Evolutionary conservation across 2,888 invertebrate species (phyloP).

Genomic region (Torymus tubicola): DNA sequence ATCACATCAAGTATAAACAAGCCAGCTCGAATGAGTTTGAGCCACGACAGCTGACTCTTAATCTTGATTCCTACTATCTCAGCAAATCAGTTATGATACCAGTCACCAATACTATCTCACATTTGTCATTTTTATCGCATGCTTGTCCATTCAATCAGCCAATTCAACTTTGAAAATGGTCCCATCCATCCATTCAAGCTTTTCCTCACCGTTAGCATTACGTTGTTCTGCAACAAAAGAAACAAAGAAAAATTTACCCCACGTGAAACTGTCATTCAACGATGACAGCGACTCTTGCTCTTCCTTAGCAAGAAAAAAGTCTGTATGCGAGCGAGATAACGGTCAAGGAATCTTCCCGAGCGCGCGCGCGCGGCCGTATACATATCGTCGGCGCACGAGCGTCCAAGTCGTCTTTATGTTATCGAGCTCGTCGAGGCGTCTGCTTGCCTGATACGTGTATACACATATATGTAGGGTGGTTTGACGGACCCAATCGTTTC

Average conservation of each 20-base stretch:
- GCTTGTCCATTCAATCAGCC: not conserved
- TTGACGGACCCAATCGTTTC: not conserved
- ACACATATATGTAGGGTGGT: not conserved
- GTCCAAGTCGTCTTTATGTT: not conserved
- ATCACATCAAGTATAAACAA: too few species aligned
- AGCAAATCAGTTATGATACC: slow-evolving; percentile 7
- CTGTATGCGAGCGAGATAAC: slow-evolving; percentile 37
- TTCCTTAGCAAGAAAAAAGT: slow-evolving; percentile 20
- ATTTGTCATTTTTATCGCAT: not conserved
- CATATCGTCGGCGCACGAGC: slow-evolving; percentile 7
- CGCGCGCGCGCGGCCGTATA: slow-evolving; percentile 1
- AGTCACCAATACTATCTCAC: too few species aligned
- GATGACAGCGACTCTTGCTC: not conserved
- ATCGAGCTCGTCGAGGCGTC: slow-evolving; percentile 4
- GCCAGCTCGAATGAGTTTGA: too few species aligned
- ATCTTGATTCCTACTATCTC: slow-evolving; percentile 18
- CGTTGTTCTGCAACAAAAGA: not conserved
- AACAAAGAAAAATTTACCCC: not conserved
- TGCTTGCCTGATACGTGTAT: not conserved
- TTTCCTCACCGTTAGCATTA: too few species aligned
- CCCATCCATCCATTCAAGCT: too few species aligned
- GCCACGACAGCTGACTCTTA: not conserved
- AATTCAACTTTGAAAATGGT: too few species aligned
- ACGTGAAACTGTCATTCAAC: too few species aligned
- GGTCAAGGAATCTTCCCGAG: slow-evolving; percentile 30